phyloP scores from a whole-genome alignment of 2,797 vertebrate genomes.

The Sebastes oblongus region DNA sequence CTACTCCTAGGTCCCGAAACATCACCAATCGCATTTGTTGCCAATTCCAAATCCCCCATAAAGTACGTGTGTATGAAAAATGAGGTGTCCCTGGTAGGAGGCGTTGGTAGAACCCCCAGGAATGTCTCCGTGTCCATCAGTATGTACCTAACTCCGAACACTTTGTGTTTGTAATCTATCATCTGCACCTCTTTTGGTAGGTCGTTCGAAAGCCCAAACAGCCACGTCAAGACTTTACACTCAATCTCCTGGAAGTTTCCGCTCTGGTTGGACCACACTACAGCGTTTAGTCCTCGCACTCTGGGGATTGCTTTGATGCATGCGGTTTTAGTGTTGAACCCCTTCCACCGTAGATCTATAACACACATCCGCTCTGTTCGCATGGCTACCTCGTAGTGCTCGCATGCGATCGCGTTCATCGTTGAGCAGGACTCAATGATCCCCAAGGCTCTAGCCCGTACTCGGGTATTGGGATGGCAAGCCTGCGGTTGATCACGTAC shows the following conservation, averaged over 20 bases:
- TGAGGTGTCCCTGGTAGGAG: neutral
- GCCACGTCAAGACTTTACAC: neutral
- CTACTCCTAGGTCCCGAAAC: rapidly evolving
- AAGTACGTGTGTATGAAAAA: neutral
- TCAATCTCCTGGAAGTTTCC: neutral
- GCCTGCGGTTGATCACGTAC: neutral
- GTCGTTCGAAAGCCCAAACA: neutral
- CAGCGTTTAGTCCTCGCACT: neutral
- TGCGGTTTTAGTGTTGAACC: neutral
- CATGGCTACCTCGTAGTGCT: neutral
- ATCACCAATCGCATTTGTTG: neutral
- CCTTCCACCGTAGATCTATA: neutral
- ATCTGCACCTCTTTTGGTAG: neutral
- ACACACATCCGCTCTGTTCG: neutral
- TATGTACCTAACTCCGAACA: neutral
- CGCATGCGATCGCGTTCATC: neutral
- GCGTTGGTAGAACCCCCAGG: neutral
- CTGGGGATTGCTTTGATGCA: neutral
- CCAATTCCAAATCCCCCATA: neutral
- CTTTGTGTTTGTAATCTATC: neutral
- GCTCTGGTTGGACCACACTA: neutral
- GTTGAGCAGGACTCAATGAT: neutral
- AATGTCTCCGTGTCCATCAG: neutral
- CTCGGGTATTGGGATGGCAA: neutral
- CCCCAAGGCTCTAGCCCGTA: neutral